Base-by-base conservation (phyloP, 2,797 vertebrate genomes). In the Hydrophis major region DNA sequence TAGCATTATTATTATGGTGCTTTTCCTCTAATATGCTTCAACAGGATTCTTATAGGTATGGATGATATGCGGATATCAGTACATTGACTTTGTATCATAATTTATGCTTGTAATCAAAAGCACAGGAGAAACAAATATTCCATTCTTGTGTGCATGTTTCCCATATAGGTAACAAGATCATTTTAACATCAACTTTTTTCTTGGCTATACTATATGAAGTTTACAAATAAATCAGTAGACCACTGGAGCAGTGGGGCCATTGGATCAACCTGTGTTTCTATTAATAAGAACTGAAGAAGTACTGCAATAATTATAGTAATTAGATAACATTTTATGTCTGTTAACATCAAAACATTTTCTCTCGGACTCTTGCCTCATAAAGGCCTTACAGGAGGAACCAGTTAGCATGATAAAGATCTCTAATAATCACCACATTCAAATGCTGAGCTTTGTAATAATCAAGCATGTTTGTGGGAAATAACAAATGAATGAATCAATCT, bases 341-440 rank as follows among this genome's bases (percentile, higher is more conserved):
- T 97, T 96, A 95, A 92, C 93, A 96, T 95, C 95, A 93, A 94
- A 93, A 93, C 96, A 97, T 96, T 97, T 97, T 95, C 94, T 96
- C 60, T 87, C 94, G 96, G 96, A 96, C 95, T 96, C 95, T 94
- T 97, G 95, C 95, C 96, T 96, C 95, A 95, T 96, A 96, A 96
- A 96, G 96, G 95, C 94, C 95, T 96, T 97, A 97, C 96, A 96
- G 96, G 95, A 95, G 96, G 97, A 97, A 96, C 93, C 96, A 94
- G 94, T 96, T 97, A 96, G 60, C 93, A 94, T 66, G 95, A 94
- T 95, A 97, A 96, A 96, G 96, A 96, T 96, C 95, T 96, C 96
- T 97, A 96, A 97, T 96, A 96, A 96, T 94, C 96, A 95, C 94
- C 93, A 88, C 94, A 93, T 96, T 96, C 96, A 96, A 97, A 96